Conservation (phyloP, 2,888 invertebrate genomes). For the Trimorus sp. region DNA sequence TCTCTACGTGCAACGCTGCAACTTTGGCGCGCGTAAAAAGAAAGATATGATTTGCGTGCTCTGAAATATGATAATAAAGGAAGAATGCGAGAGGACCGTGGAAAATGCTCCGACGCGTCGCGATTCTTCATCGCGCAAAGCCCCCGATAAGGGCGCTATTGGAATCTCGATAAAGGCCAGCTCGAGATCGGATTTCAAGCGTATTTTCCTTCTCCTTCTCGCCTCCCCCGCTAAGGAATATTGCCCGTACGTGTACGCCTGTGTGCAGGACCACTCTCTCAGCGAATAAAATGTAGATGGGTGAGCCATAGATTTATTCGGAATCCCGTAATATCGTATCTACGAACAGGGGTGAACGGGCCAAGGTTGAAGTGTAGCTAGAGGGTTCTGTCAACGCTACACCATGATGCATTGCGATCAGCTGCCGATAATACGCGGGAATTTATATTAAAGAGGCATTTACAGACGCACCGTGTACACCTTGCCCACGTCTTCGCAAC, state of each 20-base stretch:
- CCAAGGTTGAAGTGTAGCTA: conserved; percentile 70
- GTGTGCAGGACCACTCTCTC: conserved; percentile 67
- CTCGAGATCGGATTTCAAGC: conserved; percentile 78
- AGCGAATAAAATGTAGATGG: conserved; percentile 80
- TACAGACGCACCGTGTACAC: conserved; percentile 62
- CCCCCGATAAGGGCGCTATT: conserved; percentile 80
- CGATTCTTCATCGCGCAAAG: conserved; percentile 81
- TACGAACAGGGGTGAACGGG: conserved; percentile 69
- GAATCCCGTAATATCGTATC: conserved; percentile 80
- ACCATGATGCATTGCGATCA: conserved; percentile 79
- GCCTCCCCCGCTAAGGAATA: conserved; percentile 65
- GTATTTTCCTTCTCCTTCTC: conserved; percentile 68
- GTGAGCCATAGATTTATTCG: conserved; percentile 81
- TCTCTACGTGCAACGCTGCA: conserved; percentile 54
- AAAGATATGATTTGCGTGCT: conserved; percentile 76
- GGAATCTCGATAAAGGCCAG: conserved; percentile 80
- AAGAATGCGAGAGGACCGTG: conserved; percentile 75
- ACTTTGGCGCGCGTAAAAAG: conserved; percentile 46
- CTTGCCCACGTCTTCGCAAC: conserved; percentile 41
- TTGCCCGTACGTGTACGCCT: conserved; percentile 61
- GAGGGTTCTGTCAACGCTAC: conserved; percentile 77
- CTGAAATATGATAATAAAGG: conserved; percentile 80
- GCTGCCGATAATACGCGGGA: conserved; percentile 77
- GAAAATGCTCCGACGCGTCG: conserved; percentile 75
- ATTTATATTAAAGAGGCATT: conserved; percentile 77